A percentile compares a stretch with the other conserved stretches of the same genome.
These are phyloP conservation scores for Celastrina argiolus DNA, from an alignment of 2,888 invertebrate genomes.

Conservation along the genomic window DNA sequence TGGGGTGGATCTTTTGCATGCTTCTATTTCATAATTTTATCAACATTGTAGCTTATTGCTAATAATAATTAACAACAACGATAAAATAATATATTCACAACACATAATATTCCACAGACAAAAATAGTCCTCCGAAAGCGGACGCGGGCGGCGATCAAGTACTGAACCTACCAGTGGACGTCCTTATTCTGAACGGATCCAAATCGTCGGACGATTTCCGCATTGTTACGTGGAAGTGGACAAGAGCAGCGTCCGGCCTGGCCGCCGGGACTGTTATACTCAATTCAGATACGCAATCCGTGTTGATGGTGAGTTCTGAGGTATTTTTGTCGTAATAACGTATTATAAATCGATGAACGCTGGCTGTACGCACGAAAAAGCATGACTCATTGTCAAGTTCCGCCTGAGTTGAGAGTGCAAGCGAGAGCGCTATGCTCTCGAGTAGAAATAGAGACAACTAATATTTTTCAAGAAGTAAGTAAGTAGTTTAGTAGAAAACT, in stretches of 20 bases:
- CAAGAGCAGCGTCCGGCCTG: slow-evolving; percentile 84
- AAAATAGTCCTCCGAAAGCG: slow-evolving; percentile 92
- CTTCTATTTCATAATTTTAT: not conserved
- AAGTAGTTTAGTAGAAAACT: too few species aligned
- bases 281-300: slow-evolving; percentile 84
- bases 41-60: not conserved
- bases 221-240: slow-evolving; percentile 91
- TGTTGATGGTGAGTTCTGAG: slow-evolving; percentile 72
- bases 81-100: not conserved
- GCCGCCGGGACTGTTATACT: slow-evolving; percentile 91
- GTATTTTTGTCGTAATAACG: too few species aligned
- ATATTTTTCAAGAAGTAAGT: too few species aligned
- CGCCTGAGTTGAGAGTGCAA: too few species aligned
- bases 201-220: slow-evolving; percentile 91
- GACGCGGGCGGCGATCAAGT: slow-evolving; percentile 92
- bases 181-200: slow-evolving; percentile 89
- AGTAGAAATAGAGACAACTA: too few species aligned
- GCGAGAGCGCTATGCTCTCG: too few species aligned
- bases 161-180: slow-evolving; percentile 84
- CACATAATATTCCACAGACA: slow-evolving; percentile 75
- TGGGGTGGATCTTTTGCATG: not conserved
- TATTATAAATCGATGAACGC: too few species aligned
- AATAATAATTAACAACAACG: not conserved
- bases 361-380: too few species aligned
- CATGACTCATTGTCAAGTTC: too few species aligned